These are phyloP conservation scores for Pollachius pollachius DNA, from an alignment of 2,113 vertebrate species.

Conservation along the genomic window DNA sequence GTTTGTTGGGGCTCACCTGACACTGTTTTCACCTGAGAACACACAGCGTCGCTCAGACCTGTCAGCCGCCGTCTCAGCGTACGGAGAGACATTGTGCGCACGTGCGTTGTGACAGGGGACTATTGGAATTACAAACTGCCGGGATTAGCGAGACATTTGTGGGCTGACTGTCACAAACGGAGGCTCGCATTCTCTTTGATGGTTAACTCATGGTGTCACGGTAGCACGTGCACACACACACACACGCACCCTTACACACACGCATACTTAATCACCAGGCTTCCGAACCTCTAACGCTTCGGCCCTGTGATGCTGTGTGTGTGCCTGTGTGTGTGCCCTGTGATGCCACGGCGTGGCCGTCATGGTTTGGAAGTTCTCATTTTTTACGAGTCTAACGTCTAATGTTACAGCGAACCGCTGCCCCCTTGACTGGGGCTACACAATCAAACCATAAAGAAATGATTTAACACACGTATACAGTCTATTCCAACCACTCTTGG, in stretches of 20 bases:
- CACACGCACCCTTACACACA: not conserved
- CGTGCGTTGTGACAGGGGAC: conserved; percentile 56
- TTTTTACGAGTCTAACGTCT: not conserved
- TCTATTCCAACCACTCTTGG: not conserved
- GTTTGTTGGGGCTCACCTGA: conserved; percentile 20
- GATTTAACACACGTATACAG: not conserved
- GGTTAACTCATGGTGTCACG: conserved; percentile 25
- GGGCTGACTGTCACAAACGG: conserved; percentile 46
- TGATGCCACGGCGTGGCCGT: not conserved
- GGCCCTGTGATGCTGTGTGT: no score
- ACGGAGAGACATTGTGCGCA: conserved; percentile 47
- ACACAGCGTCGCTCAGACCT: conserved; percentile 21
- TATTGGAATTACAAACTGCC: conserved; percentile 57
- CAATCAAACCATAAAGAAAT: not conserved
- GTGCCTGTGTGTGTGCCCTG: no score
- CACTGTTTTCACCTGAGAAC: conserved; percentile 47
- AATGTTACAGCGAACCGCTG: not conserved
- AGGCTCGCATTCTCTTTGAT: conserved; percentile 32
- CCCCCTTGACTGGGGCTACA: not conserved
- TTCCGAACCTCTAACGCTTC: no score
- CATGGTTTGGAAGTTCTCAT: not conserved
- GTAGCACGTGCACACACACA: not conserved
- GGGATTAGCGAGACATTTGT: conserved; percentile 68
- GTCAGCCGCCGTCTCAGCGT: conserved; percentile 23
- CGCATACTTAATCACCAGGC: no score